These are phyloP conservation scores for Aldabrachelys gigantea DNA, from an alignment of 2,113 vertebrate species.

Conservation along the genomic window DNA sequence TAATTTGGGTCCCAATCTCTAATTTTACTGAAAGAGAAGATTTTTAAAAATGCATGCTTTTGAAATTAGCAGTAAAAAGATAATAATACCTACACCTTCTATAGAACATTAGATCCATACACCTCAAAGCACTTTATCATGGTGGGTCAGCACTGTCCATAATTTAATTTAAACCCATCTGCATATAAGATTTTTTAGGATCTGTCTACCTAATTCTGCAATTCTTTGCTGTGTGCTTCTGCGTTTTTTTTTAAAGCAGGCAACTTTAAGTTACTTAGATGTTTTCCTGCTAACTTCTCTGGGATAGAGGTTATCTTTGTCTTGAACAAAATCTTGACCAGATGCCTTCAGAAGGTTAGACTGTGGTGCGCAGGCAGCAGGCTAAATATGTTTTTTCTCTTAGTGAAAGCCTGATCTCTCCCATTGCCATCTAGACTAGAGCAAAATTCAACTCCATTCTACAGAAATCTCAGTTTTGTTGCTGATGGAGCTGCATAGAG, in stretches of 20 bases:
- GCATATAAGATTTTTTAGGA: constrained; percentile 64
- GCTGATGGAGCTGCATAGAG: background rate
- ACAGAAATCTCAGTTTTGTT: background rate
- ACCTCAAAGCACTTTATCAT: constrained; percentile 65
- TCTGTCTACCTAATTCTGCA: constrained; percentile 66
- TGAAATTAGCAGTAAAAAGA: constrained; percentile 64
- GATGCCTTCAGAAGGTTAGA: background rate
- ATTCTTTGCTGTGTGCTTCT: constrained; percentile 43
- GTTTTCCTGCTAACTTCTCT: constrained; percentile 39
- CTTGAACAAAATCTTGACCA: background rate
- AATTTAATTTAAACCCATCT: constrained; percentile 53
- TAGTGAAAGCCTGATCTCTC: background rate
- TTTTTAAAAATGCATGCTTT: constrained; percentile 14
- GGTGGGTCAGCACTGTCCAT: constrained; percentile 64
- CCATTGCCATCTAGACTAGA: background rate
- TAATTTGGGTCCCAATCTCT: constrained; percentile 22
- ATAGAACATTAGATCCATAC: constrained; percentile 62
- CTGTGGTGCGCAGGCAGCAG: background rate
- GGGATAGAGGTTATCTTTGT: background rate
- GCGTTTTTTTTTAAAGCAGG: constrained; percentile 54
- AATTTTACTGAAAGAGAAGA: constrained; percentile 12
- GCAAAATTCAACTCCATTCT: background rate
- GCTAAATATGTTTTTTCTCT: background rate
- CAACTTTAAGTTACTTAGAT: constrained; percentile 44
- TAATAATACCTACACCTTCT: constrained; percentile 51